Evolutionary conservation across 2,797 vertebrate genomes (phyloP).

Genomic region (Pangasius sanitwongsei): DNA sequence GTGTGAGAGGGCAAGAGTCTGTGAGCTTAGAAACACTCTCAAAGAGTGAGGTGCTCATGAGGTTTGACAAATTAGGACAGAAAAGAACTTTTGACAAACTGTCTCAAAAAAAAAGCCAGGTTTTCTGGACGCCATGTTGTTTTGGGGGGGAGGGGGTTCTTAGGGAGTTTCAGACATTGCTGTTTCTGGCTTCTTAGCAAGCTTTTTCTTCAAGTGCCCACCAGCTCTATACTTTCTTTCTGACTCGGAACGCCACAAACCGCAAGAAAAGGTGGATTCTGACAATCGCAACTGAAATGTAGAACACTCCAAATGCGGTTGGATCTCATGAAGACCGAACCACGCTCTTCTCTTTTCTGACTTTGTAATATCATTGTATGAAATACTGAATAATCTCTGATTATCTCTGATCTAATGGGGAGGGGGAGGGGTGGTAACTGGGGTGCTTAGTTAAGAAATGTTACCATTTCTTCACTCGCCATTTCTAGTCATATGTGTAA

Average conservation of each 20-base stretch:
- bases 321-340: constrained; percentile 61
- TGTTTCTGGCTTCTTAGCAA: constrained; percentile 89
- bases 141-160: constrained; percentile 79
- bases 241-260: constrained; percentile 72
- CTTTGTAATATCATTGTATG: constrained; percentile 73
- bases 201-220: constrained; percentile 96
- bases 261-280: constrained; percentile 76
- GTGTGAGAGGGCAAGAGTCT: constrained; percentile 7
- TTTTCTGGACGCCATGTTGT: constrained; percentile 74
- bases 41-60: constrained; percentile 57
- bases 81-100: constrained; percentile 32
- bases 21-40: constrained; percentile 43
- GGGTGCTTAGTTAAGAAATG: constrained; percentile 72
- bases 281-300: constrained; percentile 86
- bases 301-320: constrained; percentile 53
- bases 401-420: constrained; percentile 52
- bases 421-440: constrained; percentile 53
- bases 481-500: constrained; percentile 93
- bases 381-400: constrained; percentile 68
- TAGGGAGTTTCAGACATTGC: constrained; percentile 84
- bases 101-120: constrained; percentile 59
- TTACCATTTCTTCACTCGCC: constrained; percentile 83
- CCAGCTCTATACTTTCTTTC: constrained; percentile 86
- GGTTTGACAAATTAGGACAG: constrained; percentile 9
- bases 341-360: constrained; percentile 67